Conservation (phyloP, 1,140 invertebrate species). For the Heliconius melpomene region DNA sequence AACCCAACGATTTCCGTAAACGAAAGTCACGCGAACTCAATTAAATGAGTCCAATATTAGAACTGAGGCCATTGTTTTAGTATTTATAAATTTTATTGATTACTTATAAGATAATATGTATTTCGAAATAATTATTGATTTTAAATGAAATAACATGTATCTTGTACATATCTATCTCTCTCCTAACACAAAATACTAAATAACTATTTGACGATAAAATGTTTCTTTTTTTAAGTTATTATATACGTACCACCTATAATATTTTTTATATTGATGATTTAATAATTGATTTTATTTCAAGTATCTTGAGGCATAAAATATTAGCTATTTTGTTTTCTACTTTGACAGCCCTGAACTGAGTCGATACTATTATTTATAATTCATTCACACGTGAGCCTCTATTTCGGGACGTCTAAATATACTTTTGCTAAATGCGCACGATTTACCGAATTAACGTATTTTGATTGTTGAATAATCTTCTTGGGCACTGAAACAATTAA, state of each 20-base stretch:
- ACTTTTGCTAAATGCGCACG: slow-evolving; percentile 17
- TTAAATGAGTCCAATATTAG: slow-evolving; percentile 22
- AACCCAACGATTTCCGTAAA: slow-evolving; percentile 29
- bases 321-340: too few species aligned
- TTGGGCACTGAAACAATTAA: background rate
- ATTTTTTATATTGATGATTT: background rate
- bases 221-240: background rate
- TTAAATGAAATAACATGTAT: background rate
- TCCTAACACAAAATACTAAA: too few species aligned
- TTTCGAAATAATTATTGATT: background rate
- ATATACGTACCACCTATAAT: background rate
- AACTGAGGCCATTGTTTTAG: background rate
- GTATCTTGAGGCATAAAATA: too few species aligned
- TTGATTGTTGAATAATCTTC: slow-evolving; percentile 14
- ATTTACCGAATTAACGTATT: slow-evolving; percentile 16
- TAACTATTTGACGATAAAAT: background rate
- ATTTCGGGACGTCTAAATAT: slow-evolving; percentile 28
- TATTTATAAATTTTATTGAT: background rate
- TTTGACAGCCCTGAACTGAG: background rate
- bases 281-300: too few species aligned
- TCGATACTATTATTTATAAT: slow-evolving; percentile 9
- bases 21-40: slow-evolving; percentile 37
- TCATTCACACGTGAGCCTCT: slow-evolving; percentile 17
- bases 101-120: background rate
- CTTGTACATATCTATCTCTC: too few species aligned